Base-by-base conservation (phyloP, 2,888 invertebrate genomes). In the Pterobdella sp. region DNA sequence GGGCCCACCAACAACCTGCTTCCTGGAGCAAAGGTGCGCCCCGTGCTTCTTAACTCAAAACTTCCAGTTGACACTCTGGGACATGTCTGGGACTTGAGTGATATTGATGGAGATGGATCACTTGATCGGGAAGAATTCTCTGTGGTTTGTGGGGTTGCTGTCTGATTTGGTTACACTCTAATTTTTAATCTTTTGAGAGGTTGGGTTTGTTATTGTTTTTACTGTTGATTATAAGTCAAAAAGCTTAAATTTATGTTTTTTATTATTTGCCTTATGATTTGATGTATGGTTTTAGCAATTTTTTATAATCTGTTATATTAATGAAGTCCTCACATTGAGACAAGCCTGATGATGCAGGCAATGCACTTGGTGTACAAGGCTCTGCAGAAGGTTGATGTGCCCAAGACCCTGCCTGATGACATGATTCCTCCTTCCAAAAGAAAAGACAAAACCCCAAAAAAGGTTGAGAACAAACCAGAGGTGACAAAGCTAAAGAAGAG, bases 331-430 rank as follows among this genome's bases (percentile, higher is more conserved):
- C n/a, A n/a, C n/a, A n/a, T n/a, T n/a, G n/a, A n/a, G n/a, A n/a
- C n/a, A n/a, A n/a, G n/a, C n/a, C n/a, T n/a, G n/a, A n/a, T n/a
- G n/a, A n/a, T n/a, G 3, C 71, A 77, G 92, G 93, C 95, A 42
- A 94, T 97, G 93, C 95, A 96, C 87, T 87, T 97, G 79, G 94
- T 96, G 34, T 95, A 94, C 86, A 93, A 93, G 84, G 93, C 93
- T 60, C 86, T 96, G 78, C 94, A 94, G 84, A 82, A 82, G 78
- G 94, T 94, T 84, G 89, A 93, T 34, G 90, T 96, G 77, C 96
- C 96, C 35, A 89, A 88, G 75, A 87, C 88, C 36, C 86, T 97
- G 78, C 94, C 95, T 1, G 87, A 89, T 0, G 92, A 92, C 84
- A 86, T 96, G 79, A 85, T 89, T 81, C 88, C 89, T 49, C 88